phyloP scores from a whole-genome alignment of 1,140 invertebrate species.

The Lasioglossum baleicum region DNA sequence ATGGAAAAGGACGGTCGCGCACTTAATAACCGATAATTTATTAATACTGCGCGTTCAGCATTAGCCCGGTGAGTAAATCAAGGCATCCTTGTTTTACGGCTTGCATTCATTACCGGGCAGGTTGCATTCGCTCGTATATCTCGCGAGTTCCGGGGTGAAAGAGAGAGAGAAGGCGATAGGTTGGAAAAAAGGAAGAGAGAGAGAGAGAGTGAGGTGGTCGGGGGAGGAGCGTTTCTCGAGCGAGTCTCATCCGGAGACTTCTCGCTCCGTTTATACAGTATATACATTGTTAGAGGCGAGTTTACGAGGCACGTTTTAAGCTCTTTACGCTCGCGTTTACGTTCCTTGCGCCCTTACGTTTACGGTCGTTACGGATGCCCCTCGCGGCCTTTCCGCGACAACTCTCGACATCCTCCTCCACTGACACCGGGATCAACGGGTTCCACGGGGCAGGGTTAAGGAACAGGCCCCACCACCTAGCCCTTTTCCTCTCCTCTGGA shows the following conservation, averaged over 20 bases:
- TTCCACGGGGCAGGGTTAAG: slow-evolving; percentile 52
- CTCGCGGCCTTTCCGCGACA: slow-evolving; percentile 55
- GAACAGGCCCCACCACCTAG: slow-evolving; percentile 19
- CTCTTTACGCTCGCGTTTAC: slow-evolving; percentile 63
- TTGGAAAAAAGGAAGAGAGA: background rate
- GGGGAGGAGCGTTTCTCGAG: no score
- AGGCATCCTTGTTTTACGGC: slow-evolving; percentile 75
- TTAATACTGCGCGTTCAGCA: slow-evolving; percentile 69
- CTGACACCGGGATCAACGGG: slow-evolving; percentile 57
- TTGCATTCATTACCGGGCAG: slow-evolving; percentile 76
- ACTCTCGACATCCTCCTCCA: slow-evolving; percentile 49
- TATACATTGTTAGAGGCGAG: slow-evolving; percentile 61
- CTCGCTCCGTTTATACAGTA: slow-evolving; percentile 27
- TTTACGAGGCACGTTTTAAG: slow-evolving; percentile 66
- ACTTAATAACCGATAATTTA: slow-evolving; percentile 78
- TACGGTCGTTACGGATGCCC: slow-evolving; percentile 61
- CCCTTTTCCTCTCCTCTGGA: background rate
- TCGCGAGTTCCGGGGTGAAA: slow-evolving; percentile 56
- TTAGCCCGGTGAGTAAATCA: slow-evolving; percentile 75
- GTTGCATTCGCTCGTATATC: slow-evolving; percentile 75
- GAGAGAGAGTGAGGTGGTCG: no score
- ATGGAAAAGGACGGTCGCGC: slow-evolving; percentile 38
- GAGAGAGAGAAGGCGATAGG: slow-evolving; percentile 1
- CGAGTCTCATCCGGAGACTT: slow-evolving; percentile 32
- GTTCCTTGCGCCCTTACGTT: slow-evolving; percentile 57